A percentile compares a stretch with the other conserved stretches of the same genome.
These are phyloP conservation scores for Archips crataeganus DNA, from an alignment of 2,888 invertebrate species.

Conservation along the genomic window DNA sequence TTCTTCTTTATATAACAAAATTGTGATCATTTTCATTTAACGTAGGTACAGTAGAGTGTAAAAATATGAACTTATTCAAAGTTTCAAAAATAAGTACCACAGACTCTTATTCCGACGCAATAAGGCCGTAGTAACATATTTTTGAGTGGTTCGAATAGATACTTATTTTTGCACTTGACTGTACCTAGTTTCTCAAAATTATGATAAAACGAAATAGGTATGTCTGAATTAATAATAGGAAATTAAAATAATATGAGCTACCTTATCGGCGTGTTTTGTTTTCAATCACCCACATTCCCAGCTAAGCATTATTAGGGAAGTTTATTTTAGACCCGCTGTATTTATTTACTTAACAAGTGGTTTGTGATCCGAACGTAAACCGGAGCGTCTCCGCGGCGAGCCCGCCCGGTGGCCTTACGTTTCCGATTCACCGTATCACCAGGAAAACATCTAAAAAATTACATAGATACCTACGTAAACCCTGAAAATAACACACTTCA, in stretches of 20 bases:
- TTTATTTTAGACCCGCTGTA: slow-evolving; percentile 80
- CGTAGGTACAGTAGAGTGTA: too few relatives aligned
- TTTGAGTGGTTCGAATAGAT: too few relatives aligned
- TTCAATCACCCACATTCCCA: slow-evolving; percentile 55
- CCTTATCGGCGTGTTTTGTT: slow-evolving; percentile 31
- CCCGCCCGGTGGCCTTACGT: slow-evolving; percentile 17
- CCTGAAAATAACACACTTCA: background rate
- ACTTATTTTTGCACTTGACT: too few relatives aligned
- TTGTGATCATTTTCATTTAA: too few relatives aligned
- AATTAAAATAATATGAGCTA: slow-evolving; percentile 8
- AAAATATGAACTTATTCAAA: too few relatives aligned
- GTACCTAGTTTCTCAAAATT: too few relatives aligned
- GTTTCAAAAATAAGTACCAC: too few relatives aligned
- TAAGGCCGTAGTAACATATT: too few relatives aligned
- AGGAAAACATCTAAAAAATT: background rate
- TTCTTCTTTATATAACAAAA: too few relatives aligned
- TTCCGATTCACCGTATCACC: slow-evolving; percentile 5
- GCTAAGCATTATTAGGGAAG: slow-evolving; percentile 77
- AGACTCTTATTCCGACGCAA: too few relatives aligned
- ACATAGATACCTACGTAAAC: background rate
- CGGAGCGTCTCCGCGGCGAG: slow-evolving; percentile 55
- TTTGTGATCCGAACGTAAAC: slow-evolving; percentile 81
- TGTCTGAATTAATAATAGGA: slow-evolving; percentile 8
- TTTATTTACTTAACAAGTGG: slow-evolving; percentile 84
- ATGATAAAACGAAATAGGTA: too few relatives aligned